Evolutionary conservation across 2,888 invertebrate species (phyloP).

Genomic region (Diplolepis rosae): DNA sequence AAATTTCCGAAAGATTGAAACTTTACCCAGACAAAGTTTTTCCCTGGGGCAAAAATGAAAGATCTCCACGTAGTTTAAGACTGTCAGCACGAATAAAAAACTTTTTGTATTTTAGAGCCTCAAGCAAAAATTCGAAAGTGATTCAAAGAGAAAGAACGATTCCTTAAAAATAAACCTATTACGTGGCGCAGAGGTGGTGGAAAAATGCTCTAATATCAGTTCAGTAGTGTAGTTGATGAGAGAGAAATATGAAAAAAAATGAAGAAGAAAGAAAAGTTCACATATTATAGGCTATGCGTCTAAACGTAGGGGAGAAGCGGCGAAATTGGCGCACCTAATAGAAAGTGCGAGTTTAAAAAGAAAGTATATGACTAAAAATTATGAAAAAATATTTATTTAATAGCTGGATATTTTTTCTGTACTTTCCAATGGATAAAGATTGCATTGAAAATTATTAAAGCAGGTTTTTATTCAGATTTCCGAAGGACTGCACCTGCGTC

Average conservation of each 20-base stretch:
- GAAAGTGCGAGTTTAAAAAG: too few relatives aligned
- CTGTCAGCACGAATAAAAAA: conserved; percentile 49
- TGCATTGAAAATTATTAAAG: too few relatives aligned
- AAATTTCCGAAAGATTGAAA: conserved; percentile 51
- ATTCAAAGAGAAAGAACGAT: conserved; percentile 14
- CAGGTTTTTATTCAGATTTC: too few relatives aligned
- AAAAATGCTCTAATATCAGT: conserved; percentile 49
- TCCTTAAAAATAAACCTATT: conserved; percentile 51
- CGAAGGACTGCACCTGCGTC: too few relatives aligned
- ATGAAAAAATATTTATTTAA: too few relatives aligned
- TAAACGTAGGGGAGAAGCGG: too few relatives aligned
- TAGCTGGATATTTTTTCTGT: too few relatives aligned
- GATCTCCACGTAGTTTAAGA: conserved; percentile 37
- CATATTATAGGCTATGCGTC: background rate
- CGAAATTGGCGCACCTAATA: too few relatives aligned
- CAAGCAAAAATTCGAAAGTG: conserved; percentile 4
- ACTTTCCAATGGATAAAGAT: too few relatives aligned
- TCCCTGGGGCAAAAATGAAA: conserved; percentile 41
- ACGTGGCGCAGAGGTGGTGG: conserved; percentile 42
- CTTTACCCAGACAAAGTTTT: conserved; percentile 8
- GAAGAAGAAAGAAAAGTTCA: conserved; percentile 23
- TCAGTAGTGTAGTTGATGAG: conserved; percentile 45
- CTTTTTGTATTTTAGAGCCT: conserved; percentile 58
- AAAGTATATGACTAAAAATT: too few relatives aligned
- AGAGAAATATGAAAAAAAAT: conserved; percentile 39